Percentiles rank a stretch among this genome's conserved stretches.
These are phyloP conservation scores for Piprites chloris DNA, from an alignment of 2,113 vertebrate genomes.

Conservation along the genomic window DNA sequence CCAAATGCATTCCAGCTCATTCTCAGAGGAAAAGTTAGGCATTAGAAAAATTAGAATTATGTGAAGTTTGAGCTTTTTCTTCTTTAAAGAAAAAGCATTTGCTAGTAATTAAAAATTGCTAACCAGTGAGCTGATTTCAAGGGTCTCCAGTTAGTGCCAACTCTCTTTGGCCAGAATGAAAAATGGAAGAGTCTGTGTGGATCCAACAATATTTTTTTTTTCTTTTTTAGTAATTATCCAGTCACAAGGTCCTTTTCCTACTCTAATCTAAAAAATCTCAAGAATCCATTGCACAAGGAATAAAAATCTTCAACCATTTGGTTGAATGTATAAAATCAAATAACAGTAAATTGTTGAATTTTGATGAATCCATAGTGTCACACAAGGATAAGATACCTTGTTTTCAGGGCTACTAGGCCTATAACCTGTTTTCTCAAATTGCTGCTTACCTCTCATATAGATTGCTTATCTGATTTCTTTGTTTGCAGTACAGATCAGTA, in stretches of 20 bases:
- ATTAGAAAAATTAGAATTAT: neutral
- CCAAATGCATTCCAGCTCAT: neutral
- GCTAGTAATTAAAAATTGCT: neutral
- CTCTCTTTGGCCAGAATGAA: neutral
- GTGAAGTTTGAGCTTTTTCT: neutral
- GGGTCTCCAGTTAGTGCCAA: neutral
- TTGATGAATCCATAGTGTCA: neutral
- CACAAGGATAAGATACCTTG: neutral
- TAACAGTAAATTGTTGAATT: neutral
- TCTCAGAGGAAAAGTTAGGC: neutral
- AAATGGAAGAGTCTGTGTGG: neutral
- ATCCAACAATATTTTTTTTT: neutral
- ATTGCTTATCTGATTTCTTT: neutral
- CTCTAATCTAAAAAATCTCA: neutral
- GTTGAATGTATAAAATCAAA: neutral
- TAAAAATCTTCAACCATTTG: neutral
- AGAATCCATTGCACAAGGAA: neutral
- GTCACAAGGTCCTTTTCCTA: neutral
- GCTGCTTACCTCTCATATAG: neutral
- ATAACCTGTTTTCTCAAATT: neutral
- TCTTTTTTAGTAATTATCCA: neutral
- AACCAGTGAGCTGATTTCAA: neutral
- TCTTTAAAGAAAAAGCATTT: neutral
- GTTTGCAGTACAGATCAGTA: neutral
- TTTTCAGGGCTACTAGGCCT: neutral